Evolutionary conservation across 2,888 invertebrate genomes (phyloP), one percentile per base, ranked within the genome.

Genomic region (Aelia acuminata): DNA sequence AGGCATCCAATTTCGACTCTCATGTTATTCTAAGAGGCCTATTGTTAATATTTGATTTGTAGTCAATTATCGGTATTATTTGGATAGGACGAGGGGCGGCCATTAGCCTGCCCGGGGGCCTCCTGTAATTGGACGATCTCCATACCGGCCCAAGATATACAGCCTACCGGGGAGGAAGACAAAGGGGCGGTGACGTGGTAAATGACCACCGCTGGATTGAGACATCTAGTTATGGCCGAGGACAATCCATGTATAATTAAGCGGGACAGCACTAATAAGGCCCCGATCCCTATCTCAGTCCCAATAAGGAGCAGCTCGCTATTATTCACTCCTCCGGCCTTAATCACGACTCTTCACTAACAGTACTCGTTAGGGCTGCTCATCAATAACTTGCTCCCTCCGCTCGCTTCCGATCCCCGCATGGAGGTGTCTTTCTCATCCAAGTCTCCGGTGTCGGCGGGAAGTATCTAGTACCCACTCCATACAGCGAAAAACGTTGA

Each of bases 221-320:
- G 85, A 85, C 85, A 85, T 85, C 85, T 85, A 50, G 85, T 85
- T 85, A 85, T 53, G 50, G 50, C 85, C 22, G 85, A 57, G 49
- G 85, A 85, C 85, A 85, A 85, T 85, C 85, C 85, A 85, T 85
- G 85, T 85, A 85, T 85, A 85, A 85, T 85, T 85, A 85, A 85
- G 85, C 53, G 50, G 18, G 35, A 31, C 39, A 35, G 57, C 85
- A 53, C 85, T 85, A 85, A 85, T 85, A 85, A 80, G 85, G 57
- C 39, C 43, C 57, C 22, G 84, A 49, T 53, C 53, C 85, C 80
- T 80, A 80, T 80, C 80, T 35, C 31, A 5, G 11, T 31, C 57
- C 57, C 20, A 75, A 39, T 39, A 39, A 80, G 80, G 80, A 47
- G 80, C 43, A 80, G 43, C 43, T 43, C 22, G 80, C 43, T 80